Evolutionary conservation across 2,888 invertebrate species (phyloP).

Genomic region (Tinea pellionella): DNA sequence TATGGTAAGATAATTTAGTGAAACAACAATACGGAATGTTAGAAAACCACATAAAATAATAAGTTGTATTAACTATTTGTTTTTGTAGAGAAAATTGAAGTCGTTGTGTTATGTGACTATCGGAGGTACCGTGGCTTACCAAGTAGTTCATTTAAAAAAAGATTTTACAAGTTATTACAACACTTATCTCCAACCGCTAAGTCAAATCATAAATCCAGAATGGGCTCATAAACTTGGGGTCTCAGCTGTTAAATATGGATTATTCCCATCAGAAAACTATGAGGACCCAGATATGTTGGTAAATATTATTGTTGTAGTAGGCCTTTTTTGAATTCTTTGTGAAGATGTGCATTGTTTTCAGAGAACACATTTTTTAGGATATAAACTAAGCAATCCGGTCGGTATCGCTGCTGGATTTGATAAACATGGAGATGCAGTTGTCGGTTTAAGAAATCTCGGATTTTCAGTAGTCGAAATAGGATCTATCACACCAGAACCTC

Average conservation of each 20-base stretch:
- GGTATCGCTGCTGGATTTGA: slow-evolving; percentile 99
- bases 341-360: slow-evolving; percentile 35
- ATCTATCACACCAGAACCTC: slow-evolving; percentile 93
- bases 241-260: slow-evolving; percentile 77
- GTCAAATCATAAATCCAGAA: slow-evolving; percentile 82
- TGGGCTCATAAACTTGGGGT: slow-evolving; percentile 85
- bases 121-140: slow-evolving; percentile 75
- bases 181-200: slow-evolving; percentile 76
- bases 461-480: slow-evolving; percentile 98
- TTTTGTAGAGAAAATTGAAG: slow-evolving; percentile 74
- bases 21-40: no score
- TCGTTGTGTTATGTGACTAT: slow-evolving; percentile 74
- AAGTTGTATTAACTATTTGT: background rate
- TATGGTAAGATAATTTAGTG: background rate
- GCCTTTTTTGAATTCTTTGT: slow-evolving; percentile 10
- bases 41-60: no score
- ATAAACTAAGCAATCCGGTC: slow-evolving; percentile 85
- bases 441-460: slow-evolving; percentile 84
- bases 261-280: slow-evolving; percentile 72
- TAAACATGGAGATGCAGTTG: slow-evolving; percentile 93
- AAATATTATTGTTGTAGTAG: slow-evolving; percentile 25
- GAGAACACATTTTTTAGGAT: slow-evolving; percentile 78
- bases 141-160: slow-evolving; percentile 76
- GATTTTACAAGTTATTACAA: slow-evolving; percentile 85
- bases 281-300: slow-evolving; percentile 76